These are phyloP conservation scores for Euschistus heros DNA, from an alignment of 1,140 invertebrate species.

Conservation along the genomic window DNA sequence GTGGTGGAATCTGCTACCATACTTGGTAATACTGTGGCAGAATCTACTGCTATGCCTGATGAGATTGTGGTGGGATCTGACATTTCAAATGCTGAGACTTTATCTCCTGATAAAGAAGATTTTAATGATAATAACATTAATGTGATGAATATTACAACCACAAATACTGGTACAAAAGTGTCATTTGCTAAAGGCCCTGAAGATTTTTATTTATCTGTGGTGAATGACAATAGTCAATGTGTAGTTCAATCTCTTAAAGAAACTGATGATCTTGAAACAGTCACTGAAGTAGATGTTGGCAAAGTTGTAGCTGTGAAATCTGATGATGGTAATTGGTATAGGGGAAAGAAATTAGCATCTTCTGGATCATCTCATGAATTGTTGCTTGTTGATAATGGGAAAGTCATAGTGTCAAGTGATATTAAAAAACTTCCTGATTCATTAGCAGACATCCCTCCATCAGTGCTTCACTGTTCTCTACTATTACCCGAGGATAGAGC, in stretches of 20 bases:
- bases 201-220: neutral
- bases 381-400: constrained; percentile 48
- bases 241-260: neutral
- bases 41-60: too few relatives aligned
- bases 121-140: neutral
- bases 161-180: neutral
- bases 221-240: constrained; percentile 13
- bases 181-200: too few relatives aligned
- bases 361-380: constrained; percentile 39
- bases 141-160: neutral
- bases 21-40: neutral
- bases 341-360: constrained; percentile 49
- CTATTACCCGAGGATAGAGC: constrained; percentile 36
- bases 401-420: constrained; percentile 34
- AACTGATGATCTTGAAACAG: neutral
- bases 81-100: too few relatives aligned
- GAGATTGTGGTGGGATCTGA: neutral
- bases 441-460: constrained; percentile 32
- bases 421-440: constrained; percentile 36
- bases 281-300: constrained; percentile 30
- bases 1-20: too few relatives aligned
- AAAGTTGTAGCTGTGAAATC: constrained; percentile 51
- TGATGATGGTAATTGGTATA: constrained; percentile 53
- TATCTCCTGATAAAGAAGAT: neutral
- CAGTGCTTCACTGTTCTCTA: constrained; percentile 37